phyloP scores from a whole-genome alignment of 2,888 invertebrate genomes.

The Gortyna flavago region DNA sequence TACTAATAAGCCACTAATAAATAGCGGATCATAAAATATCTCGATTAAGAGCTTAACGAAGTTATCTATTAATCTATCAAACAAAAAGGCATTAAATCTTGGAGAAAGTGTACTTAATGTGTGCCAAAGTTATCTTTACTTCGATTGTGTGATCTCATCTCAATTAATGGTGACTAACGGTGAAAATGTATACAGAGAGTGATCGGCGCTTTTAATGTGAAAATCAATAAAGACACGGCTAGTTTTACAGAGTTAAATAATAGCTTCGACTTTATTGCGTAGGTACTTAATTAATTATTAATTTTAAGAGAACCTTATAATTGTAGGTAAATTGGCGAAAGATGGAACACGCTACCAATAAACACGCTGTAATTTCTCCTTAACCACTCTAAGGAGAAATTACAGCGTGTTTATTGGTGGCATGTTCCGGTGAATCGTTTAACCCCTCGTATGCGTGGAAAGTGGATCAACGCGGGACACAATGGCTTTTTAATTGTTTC shows the following conservation, averaged over 20 bases:
- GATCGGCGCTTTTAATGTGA: not conserved
- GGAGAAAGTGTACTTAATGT: conserved; percentile 40
- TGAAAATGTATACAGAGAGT: conserved; percentile 37
- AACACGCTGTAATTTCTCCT: too few relatives aligned
- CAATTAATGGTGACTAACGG: conserved; percentile 26
- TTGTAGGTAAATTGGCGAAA: too few relatives aligned
- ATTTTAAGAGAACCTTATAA: not conserved
- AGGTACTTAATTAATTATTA: not conserved
- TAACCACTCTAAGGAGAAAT: not conserved
- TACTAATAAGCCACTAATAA: not conserved
- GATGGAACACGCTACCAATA: too few relatives aligned
- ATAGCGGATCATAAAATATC: not conserved
- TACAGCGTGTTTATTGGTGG: too few relatives aligned
- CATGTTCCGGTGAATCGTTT: not conserved
- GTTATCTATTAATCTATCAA: not conserved
- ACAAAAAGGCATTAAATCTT: conserved; percentile 9
- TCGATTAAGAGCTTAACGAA: not conserved
- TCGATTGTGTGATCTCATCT: conserved; percentile 49
- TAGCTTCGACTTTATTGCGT: not conserved
- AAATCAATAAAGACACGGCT: conserved; percentile 2
- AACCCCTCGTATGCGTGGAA: too few relatives aligned
- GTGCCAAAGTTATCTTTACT: conserved; percentile 33
- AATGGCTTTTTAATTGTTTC: too few relatives aligned
- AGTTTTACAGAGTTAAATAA: not conserved
- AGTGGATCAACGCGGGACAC: too few relatives aligned